Evolutionary conservation across 2,797 vertebrate genomes (phyloP).

Genomic region (Sus cebifrons): DNA sequence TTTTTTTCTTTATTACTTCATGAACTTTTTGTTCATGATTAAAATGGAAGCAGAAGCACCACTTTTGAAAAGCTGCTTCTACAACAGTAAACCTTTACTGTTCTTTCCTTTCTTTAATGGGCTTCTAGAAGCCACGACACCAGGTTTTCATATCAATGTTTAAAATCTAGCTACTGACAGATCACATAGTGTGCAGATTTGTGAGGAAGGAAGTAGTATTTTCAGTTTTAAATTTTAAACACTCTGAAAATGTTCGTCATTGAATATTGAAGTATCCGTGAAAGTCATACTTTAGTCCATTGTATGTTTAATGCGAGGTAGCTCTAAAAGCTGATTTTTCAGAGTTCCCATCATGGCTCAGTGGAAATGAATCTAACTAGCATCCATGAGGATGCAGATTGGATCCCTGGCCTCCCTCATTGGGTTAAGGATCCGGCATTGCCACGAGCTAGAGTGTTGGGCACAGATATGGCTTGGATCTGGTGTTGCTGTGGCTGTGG

Average conservation of each 20-base stretch:
- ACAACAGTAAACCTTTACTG: neutral
- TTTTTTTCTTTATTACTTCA: slow-evolving; percentile 12
- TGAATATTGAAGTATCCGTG: neutral
- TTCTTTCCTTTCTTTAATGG: slow-evolving; percentile 27
- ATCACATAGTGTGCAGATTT: slow-evolving; percentile 2
- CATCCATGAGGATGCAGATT: no score
- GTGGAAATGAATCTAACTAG: no score
- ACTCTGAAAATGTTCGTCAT: neutral
- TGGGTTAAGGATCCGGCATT: no score
- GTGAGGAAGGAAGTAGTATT: neutral
- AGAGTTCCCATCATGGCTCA: neutral
- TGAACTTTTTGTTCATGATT: neutral
- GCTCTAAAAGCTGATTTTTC: neutral
- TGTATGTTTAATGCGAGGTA: neutral
- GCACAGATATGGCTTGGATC: no score
- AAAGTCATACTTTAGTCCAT: neutral
- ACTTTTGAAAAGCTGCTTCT: neutral
- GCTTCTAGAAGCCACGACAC: neutral
- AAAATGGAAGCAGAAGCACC: neutral
- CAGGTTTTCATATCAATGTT: neutral
- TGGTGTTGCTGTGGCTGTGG: no score
- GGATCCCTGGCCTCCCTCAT: no score
- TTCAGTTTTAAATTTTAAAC: slow-evolving; percentile 29
- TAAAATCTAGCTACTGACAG: neutral
- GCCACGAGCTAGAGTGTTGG: no score